A percentile compares a stretch with the other conserved stretches of the same genome.
Evolutionary conservation across 2,113 vertebrate species (phyloP).

Genomic region (Lagopus muta): DNA sequence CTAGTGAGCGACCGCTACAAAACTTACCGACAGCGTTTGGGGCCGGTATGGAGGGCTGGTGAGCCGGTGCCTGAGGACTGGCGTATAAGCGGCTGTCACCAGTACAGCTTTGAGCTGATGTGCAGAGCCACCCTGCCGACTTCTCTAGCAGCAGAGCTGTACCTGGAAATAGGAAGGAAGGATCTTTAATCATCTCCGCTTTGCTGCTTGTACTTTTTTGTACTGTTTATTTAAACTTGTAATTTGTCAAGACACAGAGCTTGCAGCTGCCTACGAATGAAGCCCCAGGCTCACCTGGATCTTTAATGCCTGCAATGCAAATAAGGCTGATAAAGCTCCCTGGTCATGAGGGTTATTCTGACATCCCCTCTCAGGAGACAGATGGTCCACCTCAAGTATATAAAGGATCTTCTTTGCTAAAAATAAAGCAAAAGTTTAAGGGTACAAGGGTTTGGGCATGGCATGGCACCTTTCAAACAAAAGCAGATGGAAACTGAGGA

Average conservation of each 20-base stretch:
- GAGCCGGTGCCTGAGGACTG: not conserved
- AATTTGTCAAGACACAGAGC: not conserved
- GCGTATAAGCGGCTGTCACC: not conserved
- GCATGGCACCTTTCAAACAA: not conserved
- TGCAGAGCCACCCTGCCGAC: not conserved
- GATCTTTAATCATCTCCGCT: not conserved
- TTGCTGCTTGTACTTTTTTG: not conserved
- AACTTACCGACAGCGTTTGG: not conserved
- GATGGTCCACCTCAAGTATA: not conserved
- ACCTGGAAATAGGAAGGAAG: not conserved
- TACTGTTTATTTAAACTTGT: rapidly evolving
- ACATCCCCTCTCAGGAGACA: not conserved
- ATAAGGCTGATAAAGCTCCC: not conserved
- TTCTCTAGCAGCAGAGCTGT: not conserved
- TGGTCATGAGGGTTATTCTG: not conserved
- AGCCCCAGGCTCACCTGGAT: not conserved
- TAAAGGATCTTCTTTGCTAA: not conserved
- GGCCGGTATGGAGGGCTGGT: rapidly evolving
- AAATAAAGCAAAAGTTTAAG: not conserved
- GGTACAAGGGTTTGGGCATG: not conserved
- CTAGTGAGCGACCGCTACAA: rapidly evolving
- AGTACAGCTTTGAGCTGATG: rapidly evolving
- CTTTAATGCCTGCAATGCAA: not conserved
- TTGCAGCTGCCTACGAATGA: not conserved
- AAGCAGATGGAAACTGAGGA: not conserved